Base-by-base conservation (phyloP, 2,888 invertebrate species). In the Melinaea menophilus region DNA sequence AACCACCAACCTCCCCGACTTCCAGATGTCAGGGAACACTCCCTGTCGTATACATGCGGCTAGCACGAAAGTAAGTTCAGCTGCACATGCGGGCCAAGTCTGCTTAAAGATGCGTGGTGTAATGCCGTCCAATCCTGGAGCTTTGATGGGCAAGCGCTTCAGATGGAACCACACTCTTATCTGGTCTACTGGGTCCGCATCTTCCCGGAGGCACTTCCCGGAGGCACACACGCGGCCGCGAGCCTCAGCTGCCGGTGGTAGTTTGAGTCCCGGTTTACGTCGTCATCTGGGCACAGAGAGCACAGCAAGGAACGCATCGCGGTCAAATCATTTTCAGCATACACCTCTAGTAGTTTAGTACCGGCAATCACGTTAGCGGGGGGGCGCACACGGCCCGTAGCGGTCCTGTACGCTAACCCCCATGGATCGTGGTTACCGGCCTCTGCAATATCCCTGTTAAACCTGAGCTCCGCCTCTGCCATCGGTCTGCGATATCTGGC, bases 201-300 rank as follows among this genome's bases (percentile, higher is more conserved):
- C 71, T 2, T 22, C n/a, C n/a, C n/a, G n/a, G n/a, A n/a, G n/a
- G n/a, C n/a, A n/a, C n/a, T 7, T 0, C 75, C 73, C 0, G 66
- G 37, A 0, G 74, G 75, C 0, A 58, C 9, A 37, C 66, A 65
- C 4, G 73, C 64, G 0, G 75, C 76, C 13, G 54, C 45, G 0
- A 70, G 0, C 0, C 75, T 64, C 1, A 79, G 70, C 11, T 55
- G 54, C 2, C 56, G 1, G 57, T 78, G 79, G 22, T 74, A 72
- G 0, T 3, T 13, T 0, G 72, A 37, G 61, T 78, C 76, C 2
- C 0, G 1, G 0, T 46, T 2, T 1, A 5, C n/a, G 2, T 70
- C 62, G 12, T 77, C 77, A 37, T 77, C 78, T 0, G 75, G 78
- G 46, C 73, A 79, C 2, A 79, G 61, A 0, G 72, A 62, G 0